phyloP scores from a whole-genome alignment of 2,888 invertebrate species.

The Halocaridina rubra region DNA sequence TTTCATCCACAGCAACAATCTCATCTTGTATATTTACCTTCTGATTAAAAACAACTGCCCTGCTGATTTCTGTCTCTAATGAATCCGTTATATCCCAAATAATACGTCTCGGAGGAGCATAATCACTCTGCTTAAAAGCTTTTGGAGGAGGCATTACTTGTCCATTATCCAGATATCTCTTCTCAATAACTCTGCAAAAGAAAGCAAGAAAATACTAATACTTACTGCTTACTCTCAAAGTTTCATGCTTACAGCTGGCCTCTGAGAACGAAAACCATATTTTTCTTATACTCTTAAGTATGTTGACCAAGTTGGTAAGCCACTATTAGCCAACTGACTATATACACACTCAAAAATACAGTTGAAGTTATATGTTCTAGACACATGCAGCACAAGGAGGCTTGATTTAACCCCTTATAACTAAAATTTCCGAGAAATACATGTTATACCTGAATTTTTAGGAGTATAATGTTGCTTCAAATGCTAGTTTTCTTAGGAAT shows the following conservation, averaged over 20 bases:
- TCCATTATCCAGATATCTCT: slow-evolving; percentile 68
- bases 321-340: too few relatives aligned
- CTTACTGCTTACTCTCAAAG: too few relatives aligned
- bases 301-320: too few relatives aligned
- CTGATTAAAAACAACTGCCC: slow-evolving; percentile 64
- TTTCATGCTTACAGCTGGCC: neutral
- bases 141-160: slow-evolving; percentile 67
- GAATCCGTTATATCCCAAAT: slow-evolving; percentile 68
- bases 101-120: slow-evolving; percentile 66
- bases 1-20: too few relatives aligned
- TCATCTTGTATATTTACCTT: slow-evolving; percentile 60
- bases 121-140: slow-evolving; percentile 66
- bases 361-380: too few relatives aligned
- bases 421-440: too few relatives aligned
- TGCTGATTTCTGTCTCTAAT: slow-evolving; percentile 65
- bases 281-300: neutral
- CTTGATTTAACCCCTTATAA: too few relatives aligned
- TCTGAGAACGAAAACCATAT: neutral
- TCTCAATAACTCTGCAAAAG: slow-evolving; percentile 66
- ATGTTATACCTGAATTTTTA: too few relatives aligned
- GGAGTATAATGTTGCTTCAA: too few relatives aligned
- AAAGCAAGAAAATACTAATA: neutral
- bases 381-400: too few relatives aligned
- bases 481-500: too few relatives aligned
- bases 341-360: too few relatives aligned